These are phyloP conservation scores for Palythoa heliodiscus DNA, from an alignment of 92 coral and sea anemone species.

Conservation along the genomic window DNA sequence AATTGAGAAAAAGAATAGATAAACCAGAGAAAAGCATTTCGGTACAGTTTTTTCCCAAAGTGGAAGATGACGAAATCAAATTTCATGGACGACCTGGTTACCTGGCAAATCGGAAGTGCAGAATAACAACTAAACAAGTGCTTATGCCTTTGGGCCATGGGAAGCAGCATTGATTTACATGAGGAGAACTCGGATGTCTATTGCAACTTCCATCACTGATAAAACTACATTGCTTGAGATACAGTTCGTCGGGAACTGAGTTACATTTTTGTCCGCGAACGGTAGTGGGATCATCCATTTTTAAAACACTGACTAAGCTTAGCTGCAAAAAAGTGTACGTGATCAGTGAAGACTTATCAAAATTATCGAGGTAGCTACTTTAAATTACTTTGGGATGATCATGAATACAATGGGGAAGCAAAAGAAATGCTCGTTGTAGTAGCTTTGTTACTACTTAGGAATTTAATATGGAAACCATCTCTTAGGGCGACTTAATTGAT, in stretches of 20 bases:
- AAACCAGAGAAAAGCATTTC: not conserved
- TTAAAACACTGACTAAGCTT: not conserved
- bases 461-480: not conserved
- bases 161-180: too few relatives aligned
- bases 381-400: not conserved
- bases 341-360: not conserved
- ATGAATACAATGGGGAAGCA: too few relatives aligned
- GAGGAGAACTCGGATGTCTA: too few relatives aligned
- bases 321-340: not conserved
- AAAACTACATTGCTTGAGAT: too few relatives aligned
- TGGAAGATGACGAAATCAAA: not conserved
- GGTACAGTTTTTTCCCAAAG: not conserved
- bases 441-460: not conserved
- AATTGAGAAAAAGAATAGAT: too few relatives aligned
- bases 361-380: not conserved
- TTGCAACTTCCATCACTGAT: too few relatives aligned
- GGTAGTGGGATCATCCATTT: not conserved
- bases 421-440: too few relatives aligned
- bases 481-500: not conserved
- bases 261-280: too few relatives aligned
- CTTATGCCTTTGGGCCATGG: too few relatives aligned
- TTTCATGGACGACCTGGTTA: not conserved
- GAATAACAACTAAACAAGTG: too few relatives aligned
- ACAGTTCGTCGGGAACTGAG: too few relatives aligned
- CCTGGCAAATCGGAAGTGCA: not conserved